Evolutionary conservation across 1,140 invertebrate genomes (phyloP), one percentile per base, ranked within the genome.

Genomic region (Pseudomyrmex sp.): DNA sequence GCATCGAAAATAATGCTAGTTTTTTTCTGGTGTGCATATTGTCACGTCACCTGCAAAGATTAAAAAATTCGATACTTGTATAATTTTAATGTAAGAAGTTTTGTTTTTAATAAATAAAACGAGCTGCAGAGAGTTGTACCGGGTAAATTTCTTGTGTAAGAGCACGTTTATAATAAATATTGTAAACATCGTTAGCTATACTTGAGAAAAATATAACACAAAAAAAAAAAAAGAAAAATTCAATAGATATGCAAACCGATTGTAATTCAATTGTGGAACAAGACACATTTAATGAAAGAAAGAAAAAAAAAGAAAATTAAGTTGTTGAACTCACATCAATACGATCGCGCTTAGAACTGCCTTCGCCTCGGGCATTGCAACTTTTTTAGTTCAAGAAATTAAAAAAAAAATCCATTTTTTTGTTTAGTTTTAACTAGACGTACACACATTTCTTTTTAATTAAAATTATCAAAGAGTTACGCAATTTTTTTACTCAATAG

Each of bases 41-140:
- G 20, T 13, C n/a, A 58, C 48, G 70, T 83, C 70, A 44, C 12
- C 20, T 18, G 75, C 10, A 69, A 86, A 86, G 83, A 86, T 80
- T 65, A 66, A 18, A 66, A 18, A 20, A 56, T 46, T 73, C 50
- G 20, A 35, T 35, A 7, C 0, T 35, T 26, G 2, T 26, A 35
- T 35, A 35, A 35, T 73, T 79, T 13, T 73, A 59, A 44, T 52
- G 7, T 20, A 26, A 52, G 10, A 35, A 26, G 15, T n/a, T 26
- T 66, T 44, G 5, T 65, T 63, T 84, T 63, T 23, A 20, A 20
- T 46, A 4, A 20, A 3, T 26, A 46, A 48, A 26, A 44, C 13
- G 20, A 61, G 5, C 35, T 35, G 35, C 35, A 35, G 35, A 35
- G 0, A 35, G 35, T 35, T 35, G 35, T 35, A 35, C 5, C 35